A percentile compares a stretch with the other conserved stretches of the same genome.
Evolutionary conservation across 2,888 invertebrate genomes (phyloP).

Genomic region (Ypsolopha sequella): DNA sequence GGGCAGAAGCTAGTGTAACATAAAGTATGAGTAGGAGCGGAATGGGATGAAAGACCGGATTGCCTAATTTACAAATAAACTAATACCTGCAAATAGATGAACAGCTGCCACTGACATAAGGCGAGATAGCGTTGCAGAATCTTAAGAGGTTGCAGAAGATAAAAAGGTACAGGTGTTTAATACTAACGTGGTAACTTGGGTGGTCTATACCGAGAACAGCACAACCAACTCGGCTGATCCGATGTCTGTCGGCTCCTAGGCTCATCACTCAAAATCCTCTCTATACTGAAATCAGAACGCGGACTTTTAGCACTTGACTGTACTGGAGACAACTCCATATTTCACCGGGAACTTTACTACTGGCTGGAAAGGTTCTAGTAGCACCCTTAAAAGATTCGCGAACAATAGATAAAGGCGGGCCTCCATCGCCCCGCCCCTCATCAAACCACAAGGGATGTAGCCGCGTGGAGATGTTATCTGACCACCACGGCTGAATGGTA

Average conservation of each 20-base stretch:
- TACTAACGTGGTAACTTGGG: constrained; percentile 77
- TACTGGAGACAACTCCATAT: constrained; percentile 41
- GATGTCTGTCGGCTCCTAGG: constrained; percentile 21
- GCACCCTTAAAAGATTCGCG: constrained; percentile 19
- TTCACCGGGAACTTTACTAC: background rate
- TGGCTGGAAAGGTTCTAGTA: constrained; percentile 8
- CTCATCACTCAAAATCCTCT: constrained; percentile 70
- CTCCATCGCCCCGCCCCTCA: constrained; percentile 24
- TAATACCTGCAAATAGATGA: too few species aligned
- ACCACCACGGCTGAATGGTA: constrained; percentile 30
- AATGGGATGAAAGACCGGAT: too few species aligned
- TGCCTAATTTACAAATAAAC: too few species aligned
- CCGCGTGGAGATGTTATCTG: constrained; percentile 36
- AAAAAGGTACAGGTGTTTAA: background rate
- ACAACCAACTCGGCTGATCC: constrained; percentile 71
- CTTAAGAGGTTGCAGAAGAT: too few species aligned
- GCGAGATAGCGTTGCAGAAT: too few species aligned
- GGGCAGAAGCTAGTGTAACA: too few species aligned
- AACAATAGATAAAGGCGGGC: constrained; percentile 23
- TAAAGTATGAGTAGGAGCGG: too few species aligned
- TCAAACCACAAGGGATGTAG: constrained; percentile 4
- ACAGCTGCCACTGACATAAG: too few species aligned
- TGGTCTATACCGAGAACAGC: constrained; percentile 80
- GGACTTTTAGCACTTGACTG: constrained; percentile 34
- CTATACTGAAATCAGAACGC: constrained; percentile 71